Base-by-base conservation (phyloP, 2,888 invertebrate species). In the Nycteola revayana region DNA sequence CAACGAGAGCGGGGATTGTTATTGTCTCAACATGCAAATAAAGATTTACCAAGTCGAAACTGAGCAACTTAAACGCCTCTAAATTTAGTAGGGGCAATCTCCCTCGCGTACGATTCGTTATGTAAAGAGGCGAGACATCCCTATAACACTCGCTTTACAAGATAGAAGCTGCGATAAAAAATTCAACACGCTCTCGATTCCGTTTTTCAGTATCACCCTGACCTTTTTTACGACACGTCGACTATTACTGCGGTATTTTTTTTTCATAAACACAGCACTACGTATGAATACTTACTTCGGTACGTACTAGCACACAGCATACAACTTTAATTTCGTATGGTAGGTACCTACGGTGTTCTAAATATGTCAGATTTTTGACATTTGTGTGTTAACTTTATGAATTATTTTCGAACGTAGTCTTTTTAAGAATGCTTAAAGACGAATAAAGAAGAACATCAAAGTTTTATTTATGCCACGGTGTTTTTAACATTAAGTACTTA, bases 131-230 rank as follows among this genome's bases (percentile, higher is more conserved):
- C 50, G 49, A 66, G 56, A 63, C 64, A 60, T 63, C 65, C 54
- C 56, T 68, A 61, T 66, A 69, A 71, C 67, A 65, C 61, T 54
- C 60, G 60, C 59, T 63, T 68, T 66, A 70, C 70, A 67, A 70
- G 69, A 77, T 68, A 72, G 64, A 63, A 63, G 61, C 49, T 40
- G 60, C 51, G 66, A 76, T 81, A 78, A 78, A 79, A 82, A 74
- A 82, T 75, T 81, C 76, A 78, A 61, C 65, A 71, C 61, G 61
- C 55, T 70, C 67, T 66, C 69, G 66, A 73, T 73, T 71, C 66
- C 53, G 67, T 75, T 79, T 74, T 75, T 71, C 67, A 71, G 67
- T 66, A 65, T 64, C 60, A 52, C 55, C 40, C 47, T 58, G 57
- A 47, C 67, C 58, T 69, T 75, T 77, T 76, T 72, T 71, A 70